Evolutionary conservation across 2,113 vertebrate genomes (phyloP).

Genomic region (Indicator maculatus): DNA sequence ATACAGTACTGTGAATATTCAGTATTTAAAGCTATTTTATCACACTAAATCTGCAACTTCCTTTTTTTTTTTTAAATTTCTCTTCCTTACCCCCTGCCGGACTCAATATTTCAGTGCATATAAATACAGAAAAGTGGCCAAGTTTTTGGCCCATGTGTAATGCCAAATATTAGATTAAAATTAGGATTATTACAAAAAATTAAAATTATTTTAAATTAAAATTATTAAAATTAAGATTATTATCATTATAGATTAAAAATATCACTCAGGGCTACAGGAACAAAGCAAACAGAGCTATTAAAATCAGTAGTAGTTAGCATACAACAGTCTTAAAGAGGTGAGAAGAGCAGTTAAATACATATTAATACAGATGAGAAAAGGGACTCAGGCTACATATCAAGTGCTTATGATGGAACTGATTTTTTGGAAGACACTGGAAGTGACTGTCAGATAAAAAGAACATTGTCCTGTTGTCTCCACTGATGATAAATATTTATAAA

Average conservation of each 20-base stretch:
- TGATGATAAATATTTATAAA: background rate
- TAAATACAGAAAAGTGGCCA: background rate
- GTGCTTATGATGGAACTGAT: background rate
- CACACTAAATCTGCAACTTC: background rate
- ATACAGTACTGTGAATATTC: background rate
- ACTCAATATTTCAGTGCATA: background rate
- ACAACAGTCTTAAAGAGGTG: background rate
- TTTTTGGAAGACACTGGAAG: background rate
- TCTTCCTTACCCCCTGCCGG: background rate
- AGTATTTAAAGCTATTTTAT: background rate
- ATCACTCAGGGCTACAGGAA: background rate
- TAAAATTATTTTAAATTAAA: no score
- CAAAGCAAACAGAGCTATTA: background rate
- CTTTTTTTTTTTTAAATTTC: background rate
- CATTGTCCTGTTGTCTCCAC: background rate
- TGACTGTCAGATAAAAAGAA: background rate
- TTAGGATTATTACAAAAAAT: no score
- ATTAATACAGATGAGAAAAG: background rate
- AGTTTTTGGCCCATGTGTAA: background rate
- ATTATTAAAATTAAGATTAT: background rate
- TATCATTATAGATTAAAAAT: background rate
- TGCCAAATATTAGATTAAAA: background rate
- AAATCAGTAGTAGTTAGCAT: background rate
- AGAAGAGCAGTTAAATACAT: background rate
- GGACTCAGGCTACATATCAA: background rate